Evolutionary conservation across 2,113 vertebrate species (phyloP), one percentile per base, ranked within the genome.

Genomic region (Xyliphius kryptos): DNA sequence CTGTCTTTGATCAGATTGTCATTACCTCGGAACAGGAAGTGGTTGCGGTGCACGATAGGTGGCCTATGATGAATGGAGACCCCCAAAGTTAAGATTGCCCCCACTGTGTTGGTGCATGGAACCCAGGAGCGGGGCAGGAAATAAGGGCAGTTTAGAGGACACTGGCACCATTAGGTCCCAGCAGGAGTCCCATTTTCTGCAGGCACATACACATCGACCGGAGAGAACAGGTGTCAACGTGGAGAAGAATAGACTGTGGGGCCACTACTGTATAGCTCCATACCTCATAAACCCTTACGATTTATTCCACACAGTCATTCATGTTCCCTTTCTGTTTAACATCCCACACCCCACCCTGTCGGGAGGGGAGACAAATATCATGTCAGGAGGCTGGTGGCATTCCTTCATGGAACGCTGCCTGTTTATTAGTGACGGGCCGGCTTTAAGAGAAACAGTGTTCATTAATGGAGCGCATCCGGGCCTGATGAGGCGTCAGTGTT

Each of bases 391-490:
- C 92, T 90, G 89, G 89, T 89, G 90, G 91, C 91, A 91, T 91
- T 94, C 94, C 94, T 97, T 97, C 94, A 98, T 97, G 96, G 94
- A 95, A 96, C 92, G 92, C 92, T 97, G 93, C 91, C 91, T 98
- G 93, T 97, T 98, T 97, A 97, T 98, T 97, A 97, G 95, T 91
- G 89, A 89, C 90, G 68, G 89, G 90, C 94, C 90, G 92, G 95
- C 91, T 95, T 93, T 93, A 94, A 98, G 93, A 93, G 94, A 96
- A 97, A 97, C 94, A 97, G 91, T 92, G 91, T 95, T 93, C 93
- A 97, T 97, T 97, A 98, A 98, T 97, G 92, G 93, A 86, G 91
- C 91, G 92, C 91, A 92, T 94, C 95, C 90, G 87, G 89, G 87
- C 91, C 94, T 98, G 97, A 98, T 98, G 95, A 97, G 95, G 88